Conservation (phyloP, 2,888 invertebrate genomes). For the Erebia palarica region DNA sequence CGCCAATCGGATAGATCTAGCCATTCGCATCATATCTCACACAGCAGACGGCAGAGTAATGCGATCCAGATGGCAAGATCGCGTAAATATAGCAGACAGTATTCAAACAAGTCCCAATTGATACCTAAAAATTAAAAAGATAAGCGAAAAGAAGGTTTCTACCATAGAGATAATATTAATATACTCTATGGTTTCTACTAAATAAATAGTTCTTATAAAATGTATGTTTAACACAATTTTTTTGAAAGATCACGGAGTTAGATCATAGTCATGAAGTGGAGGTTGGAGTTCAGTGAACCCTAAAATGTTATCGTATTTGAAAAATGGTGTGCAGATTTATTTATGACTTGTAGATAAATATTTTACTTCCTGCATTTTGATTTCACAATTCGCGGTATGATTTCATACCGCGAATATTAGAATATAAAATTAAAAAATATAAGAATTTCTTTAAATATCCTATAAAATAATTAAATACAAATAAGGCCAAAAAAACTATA, state of each 20-base stretch:
- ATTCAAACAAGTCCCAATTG: constrained; percentile 32
- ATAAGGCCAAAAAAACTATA: no score
- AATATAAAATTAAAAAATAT: no score
- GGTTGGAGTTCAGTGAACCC: not conserved
- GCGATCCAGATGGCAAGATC: constrained; percentile 69
- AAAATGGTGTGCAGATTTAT: not conserved
- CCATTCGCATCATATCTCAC: constrained; percentile 66
- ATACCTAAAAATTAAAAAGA: constrained; percentile 1
- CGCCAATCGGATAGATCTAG: constrained; percentile 64
- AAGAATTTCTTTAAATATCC: no score
- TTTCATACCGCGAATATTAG: no score
- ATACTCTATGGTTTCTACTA: not conserved
- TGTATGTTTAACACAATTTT: not conserved
- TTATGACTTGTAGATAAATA: not conserved
- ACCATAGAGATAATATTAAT: no score
- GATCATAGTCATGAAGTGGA: no score
- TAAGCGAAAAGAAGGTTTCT: not conserved
- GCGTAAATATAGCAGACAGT: constrained; percentile 61
- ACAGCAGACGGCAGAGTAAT: constrained; percentile 72
- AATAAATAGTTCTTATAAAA: not conserved
- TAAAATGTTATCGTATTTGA: not conserved
- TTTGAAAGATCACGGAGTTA: not conserved
- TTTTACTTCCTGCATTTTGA: not conserved
- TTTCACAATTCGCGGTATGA: no score
- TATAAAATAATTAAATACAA: no score